Conservation (phyloP, 2,888 invertebrate genomes). For the Caenorhabditis sp. region DNA sequence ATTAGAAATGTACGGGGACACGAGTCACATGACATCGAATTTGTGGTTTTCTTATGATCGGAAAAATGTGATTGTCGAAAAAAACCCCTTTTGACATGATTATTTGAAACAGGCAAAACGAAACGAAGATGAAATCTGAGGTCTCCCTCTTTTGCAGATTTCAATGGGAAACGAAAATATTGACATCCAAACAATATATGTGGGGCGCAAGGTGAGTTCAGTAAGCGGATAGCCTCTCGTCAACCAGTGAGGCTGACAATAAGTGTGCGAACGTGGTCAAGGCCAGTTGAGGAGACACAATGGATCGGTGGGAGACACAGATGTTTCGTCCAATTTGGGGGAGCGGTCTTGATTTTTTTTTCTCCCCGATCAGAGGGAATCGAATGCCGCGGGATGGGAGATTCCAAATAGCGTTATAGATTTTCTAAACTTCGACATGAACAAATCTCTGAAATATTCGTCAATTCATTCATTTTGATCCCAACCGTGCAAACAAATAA, state of each 20-base stretch:
- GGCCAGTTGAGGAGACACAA: constrained; percentile 50
- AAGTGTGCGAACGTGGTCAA: constrained; percentile 63
- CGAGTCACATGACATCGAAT: constrained; percentile 1
- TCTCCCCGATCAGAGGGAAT: constrained; percentile 7
- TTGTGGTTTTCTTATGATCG: constrained; percentile 6
- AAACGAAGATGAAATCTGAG: neutral
- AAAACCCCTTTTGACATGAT: neutral
- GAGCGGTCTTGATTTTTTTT: constrained; percentile 48
- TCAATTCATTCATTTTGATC: constrained; percentile 61
- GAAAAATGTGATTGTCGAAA: constrained; percentile 14
- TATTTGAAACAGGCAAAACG: neutral
- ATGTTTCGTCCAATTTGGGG: constrained; percentile 21
- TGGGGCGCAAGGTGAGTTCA: constrained; percentile 20
- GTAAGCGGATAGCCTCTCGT: constrained; percentile 58
- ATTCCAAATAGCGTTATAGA: neutral
- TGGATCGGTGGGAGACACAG: constrained; percentile 17
- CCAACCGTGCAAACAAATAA: constrained; percentile 51
- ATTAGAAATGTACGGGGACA: neutral
- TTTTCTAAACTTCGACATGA: too few relatives aligned
- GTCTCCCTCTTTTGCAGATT: too few relatives aligned
- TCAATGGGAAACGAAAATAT: neutral
- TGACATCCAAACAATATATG: neutral
- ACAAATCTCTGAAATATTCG: constrained; percentile 13
- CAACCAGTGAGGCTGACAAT: constrained; percentile 47
- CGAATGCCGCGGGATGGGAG: too few relatives aligned